Base-by-base conservation (phyloP, 2,797 vertebrate species). In the Pristis pectinata region DNA sequence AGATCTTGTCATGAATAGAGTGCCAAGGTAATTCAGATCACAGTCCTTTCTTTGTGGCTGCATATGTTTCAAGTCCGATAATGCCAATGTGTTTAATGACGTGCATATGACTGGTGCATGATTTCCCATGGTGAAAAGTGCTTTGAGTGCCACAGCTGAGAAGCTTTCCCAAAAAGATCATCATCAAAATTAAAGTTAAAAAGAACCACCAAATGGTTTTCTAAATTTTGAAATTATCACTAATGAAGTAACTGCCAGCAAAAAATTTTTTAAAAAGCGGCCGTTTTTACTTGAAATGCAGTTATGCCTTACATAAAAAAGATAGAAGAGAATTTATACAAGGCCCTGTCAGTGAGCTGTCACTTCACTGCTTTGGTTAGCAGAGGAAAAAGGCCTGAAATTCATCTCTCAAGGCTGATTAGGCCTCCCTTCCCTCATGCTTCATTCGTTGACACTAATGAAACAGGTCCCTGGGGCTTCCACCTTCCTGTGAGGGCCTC, bases 401-500 rank as follows among this genome's bases (percentile, higher is more conserved):
- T 94, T 53, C 92, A 94, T 94, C 92, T 94, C 92, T 70, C 92
- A 74, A 27, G 92, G 92, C 92, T 94, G 92, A 94, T 94, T 94
- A 94, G 92, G 92, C 44, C 92, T 93, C 70, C 72, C 92, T 94
- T 94, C 70, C 92, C 92, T 94, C 92, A 94, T 94, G 92, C 92
- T 94, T 94, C 92, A 94, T 94, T 94, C 70, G 24, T 27, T 94
- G 92, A 94, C 92, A 94, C 92, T 74, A 94, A 74, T 94, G 92
- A 94, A 94, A 27, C 70, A 37, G 70, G 92, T 94, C 70, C 44
- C 92, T 15, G 30, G 24, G 72, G 92, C 44, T 94, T 94, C 27
- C 92, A 94, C 92, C 92, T 94, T 94, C 92, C 92, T 94, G 64
- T 49, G 92, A 94, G 92, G 92, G 67, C 92, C 92, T 94, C 67